phyloP scores from a whole-genome alignment of 2,113 vertebrate genomes.

The Semnornis frantzii region DNA sequence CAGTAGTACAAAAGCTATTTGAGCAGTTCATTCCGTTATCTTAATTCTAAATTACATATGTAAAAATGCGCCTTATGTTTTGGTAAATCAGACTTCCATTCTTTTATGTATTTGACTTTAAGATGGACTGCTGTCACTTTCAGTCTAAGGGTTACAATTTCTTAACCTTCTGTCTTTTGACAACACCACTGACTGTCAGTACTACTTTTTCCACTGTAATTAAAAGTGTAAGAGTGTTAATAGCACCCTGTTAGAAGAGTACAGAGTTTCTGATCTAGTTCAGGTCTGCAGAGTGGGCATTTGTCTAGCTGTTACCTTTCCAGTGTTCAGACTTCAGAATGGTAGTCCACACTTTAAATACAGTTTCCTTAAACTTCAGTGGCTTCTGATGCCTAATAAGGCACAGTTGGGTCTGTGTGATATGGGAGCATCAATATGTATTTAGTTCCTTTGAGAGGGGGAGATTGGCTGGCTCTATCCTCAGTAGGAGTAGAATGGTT shows the following conservation, averaged over 20 bases:
- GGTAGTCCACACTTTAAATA: neutral
- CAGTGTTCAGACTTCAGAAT: neutral
- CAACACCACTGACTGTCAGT: neutral
- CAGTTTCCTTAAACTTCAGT: neutral
- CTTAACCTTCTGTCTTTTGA: neutral
- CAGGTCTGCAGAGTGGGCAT: fast-evolving
- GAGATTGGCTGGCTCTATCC: neutral
- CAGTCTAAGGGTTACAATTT: neutral
- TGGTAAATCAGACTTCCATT: neutral
- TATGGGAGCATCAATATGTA: neutral
- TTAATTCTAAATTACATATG: neutral
- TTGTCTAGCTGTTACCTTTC: neutral
- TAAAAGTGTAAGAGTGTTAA: neutral
- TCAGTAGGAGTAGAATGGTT: neutral
- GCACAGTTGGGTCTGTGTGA: neutral
- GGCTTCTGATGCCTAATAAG: neutral
- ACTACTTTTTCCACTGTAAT: neutral
- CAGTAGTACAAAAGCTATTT: neutral
- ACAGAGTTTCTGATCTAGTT: neutral
- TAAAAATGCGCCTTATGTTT: neutral
- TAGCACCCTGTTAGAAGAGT: neutral
- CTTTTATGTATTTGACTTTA: neutral
- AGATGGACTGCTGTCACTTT: neutral
- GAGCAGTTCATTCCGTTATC: neutral
- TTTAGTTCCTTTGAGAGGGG: neutral